Conservation (phyloP, 2,888 invertebrate genomes). For the Charanyca ferruginea region DNA sequence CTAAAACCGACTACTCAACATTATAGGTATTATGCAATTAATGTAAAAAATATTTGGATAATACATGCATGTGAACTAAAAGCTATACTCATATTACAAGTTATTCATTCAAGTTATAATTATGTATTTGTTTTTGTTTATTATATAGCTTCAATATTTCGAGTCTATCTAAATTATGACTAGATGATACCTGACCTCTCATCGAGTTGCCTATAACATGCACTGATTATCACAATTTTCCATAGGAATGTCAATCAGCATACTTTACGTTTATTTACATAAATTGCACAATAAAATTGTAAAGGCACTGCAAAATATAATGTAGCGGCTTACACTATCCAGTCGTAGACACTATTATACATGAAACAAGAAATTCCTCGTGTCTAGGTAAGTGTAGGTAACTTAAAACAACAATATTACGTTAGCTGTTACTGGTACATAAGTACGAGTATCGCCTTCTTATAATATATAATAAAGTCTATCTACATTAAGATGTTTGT, state of each 20-base stretch:
- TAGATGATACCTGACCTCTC: constrained; percentile 65
- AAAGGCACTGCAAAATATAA: constrained; percentile 78
- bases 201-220: constrained; percentile 53
- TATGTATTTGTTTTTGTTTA: constrained; percentile 36
- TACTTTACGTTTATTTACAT: constrained; percentile 55
- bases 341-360: constrained; percentile 57
- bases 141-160: constrained; percentile 53
- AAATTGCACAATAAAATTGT: constrained; percentile 65
- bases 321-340: constrained; percentile 62
- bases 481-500: constrained; percentile 57
- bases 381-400: constrained; percentile 39
- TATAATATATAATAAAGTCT: constrained; percentile 46
- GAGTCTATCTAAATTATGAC: constrained; percentile 70
- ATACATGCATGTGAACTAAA: constrained; percentile 32
- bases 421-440: constrained; percentile 54
- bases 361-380: constrained; percentile 30
- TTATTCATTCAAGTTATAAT: constrained; percentile 29
- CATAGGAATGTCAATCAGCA: constrained; percentile 69
- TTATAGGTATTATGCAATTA: constrained; percentile 64
- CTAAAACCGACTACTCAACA: constrained; percentile 50
- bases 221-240: constrained; percentile 66
- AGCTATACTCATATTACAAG: constrained; percentile 37
- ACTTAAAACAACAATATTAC: constrained; percentile 55
- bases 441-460: constrained; percentile 56
- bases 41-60: constrained; percentile 53